phyloP scores from a whole-genome alignment of 2,113 vertebrate species.

The Sprattus sprattus region DNA sequence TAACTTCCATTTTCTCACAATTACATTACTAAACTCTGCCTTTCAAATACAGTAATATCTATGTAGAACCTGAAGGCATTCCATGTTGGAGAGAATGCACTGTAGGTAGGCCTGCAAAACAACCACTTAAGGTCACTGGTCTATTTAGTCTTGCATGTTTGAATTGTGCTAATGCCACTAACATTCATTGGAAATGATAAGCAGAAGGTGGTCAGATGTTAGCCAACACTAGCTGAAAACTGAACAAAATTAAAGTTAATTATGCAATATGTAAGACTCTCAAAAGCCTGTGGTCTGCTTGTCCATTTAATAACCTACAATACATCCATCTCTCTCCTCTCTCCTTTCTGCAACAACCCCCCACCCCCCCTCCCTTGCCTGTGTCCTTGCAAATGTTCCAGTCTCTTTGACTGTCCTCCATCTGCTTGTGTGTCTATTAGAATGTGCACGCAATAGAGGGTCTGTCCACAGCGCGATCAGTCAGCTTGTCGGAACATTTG shows the following conservation, averaged over 20 bases:
- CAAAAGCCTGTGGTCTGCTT: slow-evolving; percentile 13
- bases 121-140: not conserved
- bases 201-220: slow-evolving; percentile 19
- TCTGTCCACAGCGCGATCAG: not conserved
- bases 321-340: not conserved
- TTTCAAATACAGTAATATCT: slow-evolving; percentile 7
- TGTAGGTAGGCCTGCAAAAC: not conserved
- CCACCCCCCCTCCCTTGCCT: not conserved
- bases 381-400: slow-evolving; percentile 1
- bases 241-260: not conserved
- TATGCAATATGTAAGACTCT: slow-evolving; percentile 35
- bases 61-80: slow-evolving; percentile 6
- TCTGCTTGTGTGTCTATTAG: not conserved
- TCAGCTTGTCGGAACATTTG: not conserved
- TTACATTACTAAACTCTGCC: not conserved
- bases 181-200: not conserved
- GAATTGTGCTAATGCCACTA: not conserved
- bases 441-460: not conserved
- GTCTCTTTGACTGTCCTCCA: not conserved
- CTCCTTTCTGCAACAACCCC: not conserved
- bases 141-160: not conserved
- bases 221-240: slow-evolving; percentile 14
- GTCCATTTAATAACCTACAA: not conserved
- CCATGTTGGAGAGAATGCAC: not conserved
- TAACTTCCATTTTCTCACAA: not conserved